Evolutionary conservation across 2,113 vertebrate species (phyloP).

Genomic region (Coptodon bakossiorum): DNA sequence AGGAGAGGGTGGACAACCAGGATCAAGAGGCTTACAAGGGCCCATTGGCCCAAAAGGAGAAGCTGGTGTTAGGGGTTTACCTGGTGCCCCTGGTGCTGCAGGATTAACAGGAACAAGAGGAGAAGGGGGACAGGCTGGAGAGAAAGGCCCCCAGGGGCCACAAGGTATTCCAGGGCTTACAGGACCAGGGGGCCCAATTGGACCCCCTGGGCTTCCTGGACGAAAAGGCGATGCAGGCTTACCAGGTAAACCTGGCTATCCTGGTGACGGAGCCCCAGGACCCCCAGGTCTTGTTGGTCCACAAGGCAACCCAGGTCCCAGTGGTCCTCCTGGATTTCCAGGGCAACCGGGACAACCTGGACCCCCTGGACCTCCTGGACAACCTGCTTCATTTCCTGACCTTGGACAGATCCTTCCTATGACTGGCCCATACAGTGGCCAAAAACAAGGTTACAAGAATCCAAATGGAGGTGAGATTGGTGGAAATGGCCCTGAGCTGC

Average conservation of each 20-base stretch:
- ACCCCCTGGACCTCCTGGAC: conserved; percentile 70
- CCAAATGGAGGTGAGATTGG: conserved; percentile 62
- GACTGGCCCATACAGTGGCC: conserved; percentile 68
- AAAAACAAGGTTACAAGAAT: conserved; percentile 77
- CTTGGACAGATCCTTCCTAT: conserved; percentile 81
- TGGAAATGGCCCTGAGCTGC: conserved; percentile 76
- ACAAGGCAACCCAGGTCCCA: conserved; percentile 65
- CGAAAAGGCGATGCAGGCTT: conserved; percentile 63
- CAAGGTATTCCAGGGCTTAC: conserved; percentile 70
- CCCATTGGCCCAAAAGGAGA: conserved; percentile 87
- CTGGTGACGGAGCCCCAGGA: conserved; percentile 79
- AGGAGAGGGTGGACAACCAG: conserved; percentile 80
- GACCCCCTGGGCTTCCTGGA: conserved; percentile 68
- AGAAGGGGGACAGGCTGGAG: conserved; percentile 54
- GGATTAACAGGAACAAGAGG: conserved; percentile 82
- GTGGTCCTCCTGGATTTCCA: conserved; percentile 61
- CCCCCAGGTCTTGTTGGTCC: conserved; percentile 80
- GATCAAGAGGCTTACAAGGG: conserved; percentile 83
- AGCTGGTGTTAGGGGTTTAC: conserved; percentile 78
- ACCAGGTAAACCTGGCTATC: conserved; percentile 78
- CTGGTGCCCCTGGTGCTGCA: conserved; percentile 76
- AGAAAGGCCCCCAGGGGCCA: conserved; percentile 61
- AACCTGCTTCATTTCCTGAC: conserved; percentile 69
- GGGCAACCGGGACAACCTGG: conserved; percentile 67
- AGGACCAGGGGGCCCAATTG: conserved; percentile 70